phyloP scores from a whole-genome alignment of 2,888 invertebrate species.

The Noctua janthe region DNA sequence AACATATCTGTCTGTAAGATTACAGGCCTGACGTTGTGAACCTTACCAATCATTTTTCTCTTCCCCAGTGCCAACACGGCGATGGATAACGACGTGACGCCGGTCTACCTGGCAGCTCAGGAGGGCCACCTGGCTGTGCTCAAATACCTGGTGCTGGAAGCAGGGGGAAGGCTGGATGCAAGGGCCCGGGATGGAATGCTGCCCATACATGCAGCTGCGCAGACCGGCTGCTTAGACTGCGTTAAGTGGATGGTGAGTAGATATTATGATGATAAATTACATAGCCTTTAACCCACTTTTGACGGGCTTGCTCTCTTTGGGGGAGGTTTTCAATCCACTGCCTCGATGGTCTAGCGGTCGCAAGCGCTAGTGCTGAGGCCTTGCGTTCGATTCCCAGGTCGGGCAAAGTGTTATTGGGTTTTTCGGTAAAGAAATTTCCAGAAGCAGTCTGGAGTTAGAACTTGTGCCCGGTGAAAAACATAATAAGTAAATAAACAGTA shows the following conservation, averaged over 20 bases:
- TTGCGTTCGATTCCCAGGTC: neutral
- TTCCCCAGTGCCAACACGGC: constrained; percentile 95
- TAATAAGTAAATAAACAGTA: too few species aligned
- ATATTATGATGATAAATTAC: neutral
- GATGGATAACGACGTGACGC: constrained; percentile 98
- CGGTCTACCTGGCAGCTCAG: constrained; percentile 96
- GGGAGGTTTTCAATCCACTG: neutral
- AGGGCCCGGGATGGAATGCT: constrained; percentile 97
- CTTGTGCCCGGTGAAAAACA: too few species aligned
- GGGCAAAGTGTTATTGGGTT: neutral
- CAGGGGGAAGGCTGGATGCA: constrained; percentile 95
- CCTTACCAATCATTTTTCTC: constrained; percentile 15
- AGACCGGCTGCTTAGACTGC: constrained; percentile 96
- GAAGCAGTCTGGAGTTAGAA: neutral
- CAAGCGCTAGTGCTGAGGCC: neutral
- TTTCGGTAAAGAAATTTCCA: neutral
- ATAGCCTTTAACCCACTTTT: too few species aligned
- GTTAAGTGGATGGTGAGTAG: constrained; percentile 96
- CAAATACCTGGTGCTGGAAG: constrained; percentile 95
- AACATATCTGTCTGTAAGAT: neutral
- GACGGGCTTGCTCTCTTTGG: neutral
- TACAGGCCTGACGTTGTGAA: neutral
- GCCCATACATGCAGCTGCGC: constrained; percentile 97
- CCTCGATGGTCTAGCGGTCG: neutral
- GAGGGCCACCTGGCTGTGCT: constrained; percentile 96